Conservation (phyloP, 1,140 invertebrate species). For the Leguminivora glycinivorella region DNA sequence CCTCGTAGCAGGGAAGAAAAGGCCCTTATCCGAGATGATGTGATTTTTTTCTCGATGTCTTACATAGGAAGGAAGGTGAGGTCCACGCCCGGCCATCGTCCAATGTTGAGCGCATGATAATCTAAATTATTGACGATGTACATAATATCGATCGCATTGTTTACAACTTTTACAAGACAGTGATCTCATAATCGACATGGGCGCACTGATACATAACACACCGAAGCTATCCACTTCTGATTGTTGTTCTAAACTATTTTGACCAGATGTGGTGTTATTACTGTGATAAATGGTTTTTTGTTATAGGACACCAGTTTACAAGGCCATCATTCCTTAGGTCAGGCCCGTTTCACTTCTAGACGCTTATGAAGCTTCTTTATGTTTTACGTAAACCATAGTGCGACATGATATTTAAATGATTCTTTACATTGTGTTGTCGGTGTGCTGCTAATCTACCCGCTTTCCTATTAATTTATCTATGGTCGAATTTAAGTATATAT, state of each 20-base stretch:
- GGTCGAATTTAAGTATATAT: slow-evolving; percentile 25
- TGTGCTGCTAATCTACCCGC: slow-evolving; percentile 45
- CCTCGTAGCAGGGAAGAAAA: no score
- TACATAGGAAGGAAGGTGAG: no score
- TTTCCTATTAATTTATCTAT: slow-evolving; percentile 29
- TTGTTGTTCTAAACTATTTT: neutral
- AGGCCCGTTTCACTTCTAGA: slow-evolving; percentile 64
- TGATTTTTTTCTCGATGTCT: no score
- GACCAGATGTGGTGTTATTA: slow-evolving; percentile 28
- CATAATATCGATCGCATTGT: neutral
- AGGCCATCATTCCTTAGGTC: slow-evolving; percentile 74
- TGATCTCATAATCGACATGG: neutral
- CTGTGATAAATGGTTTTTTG: slow-evolving; percentile 62
- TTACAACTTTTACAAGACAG: slow-evolving; percentile 2
- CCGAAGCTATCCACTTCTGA: neutral
- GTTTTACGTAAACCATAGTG: slow-evolving; percentile 54
- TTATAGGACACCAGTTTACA: slow-evolving; percentile 76
- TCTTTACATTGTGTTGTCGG: slow-evolving; percentile 51
- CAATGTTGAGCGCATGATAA: no score
- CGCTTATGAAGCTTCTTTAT: slow-evolving; percentile 58
- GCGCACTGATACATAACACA: neutral
- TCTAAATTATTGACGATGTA: no score
- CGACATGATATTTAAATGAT: slow-evolving; percentile 51
- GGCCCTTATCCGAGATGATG: no score
- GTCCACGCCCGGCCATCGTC: no score